Evolutionary conservation across 2,888 invertebrate species (phyloP).

Genomic region (Pomacea canaliculata): DNA sequence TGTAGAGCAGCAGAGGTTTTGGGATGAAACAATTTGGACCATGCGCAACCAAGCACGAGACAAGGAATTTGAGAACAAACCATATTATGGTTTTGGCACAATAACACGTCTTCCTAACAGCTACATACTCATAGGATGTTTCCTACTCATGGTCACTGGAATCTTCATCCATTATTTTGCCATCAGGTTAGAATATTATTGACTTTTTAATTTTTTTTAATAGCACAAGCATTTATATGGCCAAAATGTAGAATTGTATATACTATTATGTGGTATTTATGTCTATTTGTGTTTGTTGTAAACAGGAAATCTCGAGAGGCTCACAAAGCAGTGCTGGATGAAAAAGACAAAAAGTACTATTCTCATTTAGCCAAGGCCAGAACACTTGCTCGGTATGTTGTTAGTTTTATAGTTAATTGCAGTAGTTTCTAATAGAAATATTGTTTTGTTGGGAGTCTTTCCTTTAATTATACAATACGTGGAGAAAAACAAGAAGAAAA

Average conservation of each 20-base stretch:
- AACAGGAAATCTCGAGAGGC: slow-evolving; percentile 10
- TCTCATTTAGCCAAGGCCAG: slow-evolving; percentile 9
- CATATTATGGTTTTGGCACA: slow-evolving; percentile 78
- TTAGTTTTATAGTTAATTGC: too few relatives aligned
- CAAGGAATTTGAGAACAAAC: slow-evolving; percentile 61
- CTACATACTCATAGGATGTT: slow-evolving; percentile 75
- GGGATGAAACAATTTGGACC: slow-evolving; percentile 70
- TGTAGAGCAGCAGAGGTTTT: slow-evolving; percentile 42
- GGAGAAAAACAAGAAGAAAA: too few relatives aligned
- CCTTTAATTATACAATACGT: too few relatives aligned
- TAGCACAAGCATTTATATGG: too few relatives aligned
- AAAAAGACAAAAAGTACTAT: slow-evolving; percentile 17
- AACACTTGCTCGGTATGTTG: slow-evolving; percentile 13
- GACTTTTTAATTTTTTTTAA: background rate
- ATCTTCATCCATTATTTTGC: slow-evolving; percentile 75
- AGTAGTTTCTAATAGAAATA: too few relatives aligned
- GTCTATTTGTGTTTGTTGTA: too few relatives aligned
- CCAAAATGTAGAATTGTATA: too few relatives aligned
- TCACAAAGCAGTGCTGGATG: slow-evolving; percentile 12
- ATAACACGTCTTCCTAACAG: slow-evolving; percentile 76
- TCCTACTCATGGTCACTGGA: slow-evolving; percentile 75
- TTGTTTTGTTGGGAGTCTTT: too few relatives aligned
- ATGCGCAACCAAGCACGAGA: slow-evolving; percentile 66
- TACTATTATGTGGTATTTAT: too few relatives aligned
- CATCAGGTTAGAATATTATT: slow-evolving; percentile 73